These are phyloP conservation scores for Bombus picipes DNA, from an alignment of 1,140 invertebrate species.

Conservation along the genomic window DNA sequence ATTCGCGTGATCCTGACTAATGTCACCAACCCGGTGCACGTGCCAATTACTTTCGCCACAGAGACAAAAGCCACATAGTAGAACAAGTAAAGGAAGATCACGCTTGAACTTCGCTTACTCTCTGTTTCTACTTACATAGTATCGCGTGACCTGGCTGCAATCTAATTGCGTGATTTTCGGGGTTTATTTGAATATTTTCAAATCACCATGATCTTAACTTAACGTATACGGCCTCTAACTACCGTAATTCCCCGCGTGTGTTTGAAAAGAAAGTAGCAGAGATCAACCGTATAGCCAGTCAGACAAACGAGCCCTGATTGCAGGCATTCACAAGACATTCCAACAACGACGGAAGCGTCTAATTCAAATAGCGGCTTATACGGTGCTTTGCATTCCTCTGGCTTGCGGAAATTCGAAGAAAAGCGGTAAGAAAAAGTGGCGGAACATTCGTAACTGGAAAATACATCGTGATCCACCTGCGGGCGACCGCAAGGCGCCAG, in stretches of 20 bases:
- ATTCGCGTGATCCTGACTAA: conserved; percentile 26
- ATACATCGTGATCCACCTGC: conserved; percentile 66
- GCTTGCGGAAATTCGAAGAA: neutral
- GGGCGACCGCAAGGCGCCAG: conserved; percentile 73
- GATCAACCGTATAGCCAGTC: neutral
- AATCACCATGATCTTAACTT: neutral
- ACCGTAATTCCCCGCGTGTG: neutral
- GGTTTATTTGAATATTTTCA: neutral
- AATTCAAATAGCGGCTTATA: neutral
- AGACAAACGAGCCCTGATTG: neutral
- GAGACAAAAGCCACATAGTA: neutral
- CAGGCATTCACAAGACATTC: neutral
- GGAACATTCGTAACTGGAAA: conserved; percentile 48
- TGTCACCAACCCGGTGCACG: neutral
- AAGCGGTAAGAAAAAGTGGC: conserved; percentile 8
- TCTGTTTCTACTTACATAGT: neutral
- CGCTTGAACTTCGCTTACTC: too few relatives aligned
- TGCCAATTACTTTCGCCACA: neutral
- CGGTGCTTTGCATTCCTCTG: neutral
- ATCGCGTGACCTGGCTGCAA: neutral
- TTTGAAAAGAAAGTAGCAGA: neutral
- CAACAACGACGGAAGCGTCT: neutral
- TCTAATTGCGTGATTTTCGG: neutral
- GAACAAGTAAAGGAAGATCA: neutral
- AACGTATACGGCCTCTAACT: neutral